Evolutionary conservation across 2,797 vertebrate genomes (phyloP).

Genomic region (Odontamblyopus rebecca): DNA sequence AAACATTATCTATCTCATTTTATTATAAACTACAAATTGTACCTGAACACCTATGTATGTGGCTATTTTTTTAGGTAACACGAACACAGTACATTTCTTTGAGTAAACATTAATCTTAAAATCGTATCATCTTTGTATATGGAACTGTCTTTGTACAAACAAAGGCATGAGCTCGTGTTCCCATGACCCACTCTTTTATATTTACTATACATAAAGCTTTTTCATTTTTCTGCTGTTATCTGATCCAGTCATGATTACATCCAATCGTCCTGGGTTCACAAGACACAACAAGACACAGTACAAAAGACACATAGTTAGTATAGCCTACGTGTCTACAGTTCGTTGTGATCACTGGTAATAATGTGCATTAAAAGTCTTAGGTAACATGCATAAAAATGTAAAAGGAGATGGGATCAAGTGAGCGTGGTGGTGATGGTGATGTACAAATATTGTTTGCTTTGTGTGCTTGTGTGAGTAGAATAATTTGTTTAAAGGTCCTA

Average conservation of each 20-base stretch:
- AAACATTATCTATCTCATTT: neutral
- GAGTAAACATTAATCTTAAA: neutral
- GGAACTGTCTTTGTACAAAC: slow-evolving; percentile 1
- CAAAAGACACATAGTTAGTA: too few species aligned
- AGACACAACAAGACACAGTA: neutral
- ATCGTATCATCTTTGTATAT: neutral
- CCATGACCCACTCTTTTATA: neutral
- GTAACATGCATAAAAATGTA: too few species aligned
- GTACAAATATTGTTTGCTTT: neutral
- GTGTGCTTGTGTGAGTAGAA: neutral
- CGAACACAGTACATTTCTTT: neutral
- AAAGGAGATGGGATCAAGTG: neutral
- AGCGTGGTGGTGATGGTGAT: too few species aligned
- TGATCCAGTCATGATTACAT: slow-evolving; percentile 10
- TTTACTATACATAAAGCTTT: neutral
- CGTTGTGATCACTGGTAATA: neutral
- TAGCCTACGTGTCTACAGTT: neutral
- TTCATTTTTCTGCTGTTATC: too few species aligned
- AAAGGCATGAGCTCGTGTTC: neutral
- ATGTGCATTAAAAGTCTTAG: neutral
- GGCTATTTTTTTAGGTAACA: neutral
- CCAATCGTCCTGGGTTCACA: neutral
- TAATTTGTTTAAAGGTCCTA: too few species aligned
- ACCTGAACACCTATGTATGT: neutral
- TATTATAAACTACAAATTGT: neutral